Base-by-base conservation (phyloP, 1,140 invertebrate genomes). In the Temnothorax longispinosus region DNA sequence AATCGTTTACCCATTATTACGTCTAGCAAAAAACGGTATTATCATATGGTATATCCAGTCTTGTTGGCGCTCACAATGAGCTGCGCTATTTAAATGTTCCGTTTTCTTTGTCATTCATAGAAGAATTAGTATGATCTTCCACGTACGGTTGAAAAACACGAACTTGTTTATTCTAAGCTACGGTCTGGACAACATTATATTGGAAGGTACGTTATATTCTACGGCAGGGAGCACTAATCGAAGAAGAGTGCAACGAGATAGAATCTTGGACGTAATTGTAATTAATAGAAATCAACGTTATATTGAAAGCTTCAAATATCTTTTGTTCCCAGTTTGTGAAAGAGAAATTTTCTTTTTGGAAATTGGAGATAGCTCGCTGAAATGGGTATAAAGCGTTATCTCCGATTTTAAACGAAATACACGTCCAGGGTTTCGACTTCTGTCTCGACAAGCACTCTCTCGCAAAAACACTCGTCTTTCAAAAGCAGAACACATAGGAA, bases 201-300 rank as follows among this genome's bases (percentile, higher is more conserved):
- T 62, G 87, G 72, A 56, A 88, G 58, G 62, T 71, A 64, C 67
- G 56, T 89, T 89, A 74, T 11, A 74, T 11, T 56, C 72, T 74
- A 88, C 62, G 69, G 47, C 74, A 52, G 60, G 27, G 86, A 85
- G 69, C 62, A 74, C 64, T 77, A 85, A 71, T 84, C 62, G 41
- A 92, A 92, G 92, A 92, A 90, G 77, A 80, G 93, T 91, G 92
- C 92, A 87, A 89, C 89, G 90, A 90, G 90, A 92, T 86, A 87
- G 88, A 91, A 87, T 91, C 67, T 64, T 87, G 75, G 47, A 86
- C 75, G 38, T 60, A 50, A 54, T 60, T 72, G 47, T 52, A 52
- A 47, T 54, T 50, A 15, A 60, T 32, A 56, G 38, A 60, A 84
- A 60, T 7, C 13, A 15, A 47, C 58, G 38, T 75, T n/a, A 47